Percentiles rank a stretch among this genome's conserved stretches.
Evolutionary conservation across 2,888 invertebrate species (phyloP).

Genomic region (Archaeoteleia sp.): DNA sequence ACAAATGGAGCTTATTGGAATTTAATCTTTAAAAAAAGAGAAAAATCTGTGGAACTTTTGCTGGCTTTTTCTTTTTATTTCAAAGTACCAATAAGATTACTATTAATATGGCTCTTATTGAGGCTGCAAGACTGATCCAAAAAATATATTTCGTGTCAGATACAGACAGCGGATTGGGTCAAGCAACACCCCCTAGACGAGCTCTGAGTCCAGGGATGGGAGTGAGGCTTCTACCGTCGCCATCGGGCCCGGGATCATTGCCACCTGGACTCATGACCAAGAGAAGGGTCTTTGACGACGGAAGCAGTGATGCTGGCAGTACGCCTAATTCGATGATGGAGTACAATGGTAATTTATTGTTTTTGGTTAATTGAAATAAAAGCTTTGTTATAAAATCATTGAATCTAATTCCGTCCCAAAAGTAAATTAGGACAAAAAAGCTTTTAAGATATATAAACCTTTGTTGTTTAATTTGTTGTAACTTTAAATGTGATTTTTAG

Average conservation of each 20-base stretch:
- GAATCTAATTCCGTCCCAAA: no score
- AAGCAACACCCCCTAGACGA: slow-evolving; percentile 90
- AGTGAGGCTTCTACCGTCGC: slow-evolving; percentile 86
- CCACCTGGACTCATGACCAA: slow-evolving; percentile 87
- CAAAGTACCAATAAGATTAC: no score
- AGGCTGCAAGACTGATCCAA: slow-evolving; percentile 8
- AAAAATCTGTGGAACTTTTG: slow-evolving; percentile 14
- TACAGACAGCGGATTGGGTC: slow-evolving; percentile 90
- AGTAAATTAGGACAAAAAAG: no score
- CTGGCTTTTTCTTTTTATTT: slow-evolving; percentile 30
- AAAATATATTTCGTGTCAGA: slow-evolving; percentile 75
- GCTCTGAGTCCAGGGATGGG: slow-evolving; percentile 90
- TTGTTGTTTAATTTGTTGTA: slow-evolving; percentile 1
- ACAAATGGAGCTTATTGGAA: no score
- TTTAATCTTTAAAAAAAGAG: slow-evolving; percentile 14
- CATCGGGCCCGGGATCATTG: slow-evolving; percentile 89
- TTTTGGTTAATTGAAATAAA: no score
- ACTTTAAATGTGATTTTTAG: slow-evolving; percentile 75
- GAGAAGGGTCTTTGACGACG: slow-evolving; percentile 83
- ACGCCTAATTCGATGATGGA: slow-evolving; percentile 91
- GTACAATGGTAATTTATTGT: slow-evolving; percentile 89
- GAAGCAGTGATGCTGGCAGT: slow-evolving; percentile 89
- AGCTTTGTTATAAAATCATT: no score
- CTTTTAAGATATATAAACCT: neutral
- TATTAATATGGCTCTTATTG: no score